Evolutionary conservation across 2,888 invertebrate genomes (phyloP), one percentile per base, ranked within the genome.

Genomic region (Iselma pallidipennis): DNA sequence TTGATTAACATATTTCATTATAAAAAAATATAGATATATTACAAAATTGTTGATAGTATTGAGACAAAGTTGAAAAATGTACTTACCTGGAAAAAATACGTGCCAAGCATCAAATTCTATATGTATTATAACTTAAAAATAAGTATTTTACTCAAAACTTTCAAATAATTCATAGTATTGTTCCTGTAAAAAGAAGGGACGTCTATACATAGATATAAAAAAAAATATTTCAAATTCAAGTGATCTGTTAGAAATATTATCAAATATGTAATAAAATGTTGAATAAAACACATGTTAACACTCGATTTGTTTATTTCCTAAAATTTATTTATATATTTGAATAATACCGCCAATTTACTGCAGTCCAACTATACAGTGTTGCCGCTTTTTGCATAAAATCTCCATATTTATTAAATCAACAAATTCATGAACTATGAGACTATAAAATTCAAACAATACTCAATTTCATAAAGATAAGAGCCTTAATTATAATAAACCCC

Each of bases 1-100:
- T 49, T 25, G 23, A 37, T 51, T 60, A 60, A 55, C 26, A 23
- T 60, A 60, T 60, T 60, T 60, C 55, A 59, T 50, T 59, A 55
- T 55, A 50, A 26, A 49, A 37, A 49, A 45, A 54, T 19, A 26
- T 60, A 25, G 45, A 33, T 25, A 45, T 55, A 55, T 60, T 55
- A 16, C 16, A 59, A 55, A 28, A 21, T 45, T 59, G 50, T 45
- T 60, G 49, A 19, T 51, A 55, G 42, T 60, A 55, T 26, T 49
- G 26, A 25, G 7, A 50, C 21, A 49, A 55, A n/a, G 2, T 33
- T 33, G 4, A 37, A 19, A 37, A 2, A 19, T 55, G 60, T 60
- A 60, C 55, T 50, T 55, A 54, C 25, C 49, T 59, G n/a, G 50
- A 33, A 51, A 26, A 28, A 33, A 55, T 55, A 50, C 31, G 60